Base-by-base conservation (phyloP, 2,888 invertebrate genomes). In the Oscheius myriophilus region DNA sequence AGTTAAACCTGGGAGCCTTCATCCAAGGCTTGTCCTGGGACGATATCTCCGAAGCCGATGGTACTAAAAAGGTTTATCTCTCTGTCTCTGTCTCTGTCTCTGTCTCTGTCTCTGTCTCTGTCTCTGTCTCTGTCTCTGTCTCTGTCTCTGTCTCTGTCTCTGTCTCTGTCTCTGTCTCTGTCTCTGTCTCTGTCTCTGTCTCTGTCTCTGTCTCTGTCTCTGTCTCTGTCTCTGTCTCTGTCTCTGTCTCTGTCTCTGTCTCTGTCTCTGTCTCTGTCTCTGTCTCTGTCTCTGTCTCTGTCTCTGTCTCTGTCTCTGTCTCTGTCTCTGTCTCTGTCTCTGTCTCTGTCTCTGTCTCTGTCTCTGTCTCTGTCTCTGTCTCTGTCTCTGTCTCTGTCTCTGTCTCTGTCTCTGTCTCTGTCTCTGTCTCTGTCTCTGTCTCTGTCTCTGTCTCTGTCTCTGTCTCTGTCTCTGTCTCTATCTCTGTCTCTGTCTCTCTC, bases 31-130 rank as follows among this genome's bases (percentile, higher is more conserved):
- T 85, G 83, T 14, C 86, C 86, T 0, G 87, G 87, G 3, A 87
- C 86, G 63, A 87, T 84, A 72, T 86, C 86, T 21, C 86, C 86
- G 69, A 86, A 86, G 18, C 86, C 82, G 54, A 84, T 83, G 25
- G 83, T 83, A 59, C 83, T 84, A 69, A 59, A 77, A 72, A 25
- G 33, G 33, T 3, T 33, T 33, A n/a, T 33, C 33, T 33, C 33
- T 6, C 9, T 33, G 3, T 33, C 33, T 6, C 33, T 6, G 3
- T 6, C 33, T 33, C 33, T 6, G 4, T 25, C 11, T 2, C 52
- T 23, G 4, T 11, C 52, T 23, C 52, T 6, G 4, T 52, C 52
- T 11, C 52, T 52, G 11, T 11, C 52, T 52, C 52, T 18, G 11
- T 11, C 21, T 52, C 25, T 11, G 11, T 11, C 52, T 52, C 11